phyloP scores from a whole-genome alignment of 2,113 vertebrate species.

The Alouatta palliata region DNA sequence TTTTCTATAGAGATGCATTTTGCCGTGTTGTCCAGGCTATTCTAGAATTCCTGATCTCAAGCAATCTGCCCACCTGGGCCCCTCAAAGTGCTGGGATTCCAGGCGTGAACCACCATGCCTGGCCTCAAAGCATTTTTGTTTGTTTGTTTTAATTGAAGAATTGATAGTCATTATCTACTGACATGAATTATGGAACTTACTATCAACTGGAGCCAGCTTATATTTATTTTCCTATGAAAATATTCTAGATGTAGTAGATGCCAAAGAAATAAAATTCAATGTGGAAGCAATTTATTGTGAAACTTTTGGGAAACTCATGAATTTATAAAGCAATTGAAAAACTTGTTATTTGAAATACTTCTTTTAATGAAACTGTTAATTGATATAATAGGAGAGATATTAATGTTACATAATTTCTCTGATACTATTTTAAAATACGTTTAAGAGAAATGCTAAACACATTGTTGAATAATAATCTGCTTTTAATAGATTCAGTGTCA shows the following conservation, averaged over 20 bases:
- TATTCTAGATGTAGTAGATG: neutral
- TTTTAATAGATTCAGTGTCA: neutral
- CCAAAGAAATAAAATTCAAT: conserved; percentile 27
- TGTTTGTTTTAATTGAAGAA: neutral
- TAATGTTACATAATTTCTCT: neutral
- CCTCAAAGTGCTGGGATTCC: too few species aligned
- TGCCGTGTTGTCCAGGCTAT: too few species aligned
- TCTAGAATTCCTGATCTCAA: too few species aligned
- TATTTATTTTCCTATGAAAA: neutral
- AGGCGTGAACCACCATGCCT: too few species aligned
- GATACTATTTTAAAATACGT: neutral
- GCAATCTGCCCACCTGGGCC: too few species aligned
- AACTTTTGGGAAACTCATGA: neutral
- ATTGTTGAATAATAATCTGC: neutral
- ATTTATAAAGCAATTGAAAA: neutral
- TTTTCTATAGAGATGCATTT: too few species aligned
- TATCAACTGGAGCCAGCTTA: neutral
- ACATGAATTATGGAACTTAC: neutral
- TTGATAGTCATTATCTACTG: neutral
- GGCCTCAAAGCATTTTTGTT: neutral
- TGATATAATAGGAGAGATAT: neutral
- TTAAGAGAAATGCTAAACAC: neutral
- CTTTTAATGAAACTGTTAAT: neutral
- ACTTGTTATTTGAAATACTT: neutral
- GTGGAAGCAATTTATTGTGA: neutral